Conservation (phyloP, 2,113 vertebrate species). For the Oreochromis aureus region DNA sequence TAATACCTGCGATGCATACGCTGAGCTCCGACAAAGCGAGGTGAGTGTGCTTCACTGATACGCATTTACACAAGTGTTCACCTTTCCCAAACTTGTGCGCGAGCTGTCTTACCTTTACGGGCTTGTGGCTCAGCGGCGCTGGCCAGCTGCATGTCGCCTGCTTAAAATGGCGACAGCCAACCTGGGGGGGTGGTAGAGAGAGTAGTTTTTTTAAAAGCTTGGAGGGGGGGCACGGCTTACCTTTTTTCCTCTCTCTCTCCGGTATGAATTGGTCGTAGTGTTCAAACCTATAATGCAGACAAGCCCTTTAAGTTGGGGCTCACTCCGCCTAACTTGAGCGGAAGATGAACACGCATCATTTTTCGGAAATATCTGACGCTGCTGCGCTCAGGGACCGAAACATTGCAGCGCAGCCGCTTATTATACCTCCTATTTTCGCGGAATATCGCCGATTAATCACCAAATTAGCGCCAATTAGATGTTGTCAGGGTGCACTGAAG, state of each 20-base stretch:
- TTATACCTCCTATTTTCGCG: not conserved
- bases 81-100: slow-evolving; percentile 56
- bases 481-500: not conserved
- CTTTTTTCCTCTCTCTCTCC: not conserved
- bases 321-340: slow-evolving; percentile 56
- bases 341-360: slow-evolving; percentile 54
- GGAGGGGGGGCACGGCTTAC: slow-evolving; percentile 27
- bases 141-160: slow-evolving; percentile 72
- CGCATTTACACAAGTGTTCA: not conserved
- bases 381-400: slow-evolving; percentile 17
- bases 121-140: slow-evolving; percentile 42
- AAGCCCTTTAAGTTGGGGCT: slow-evolving; percentile 47
- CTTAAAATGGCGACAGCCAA: slow-evolving; percentile 79
- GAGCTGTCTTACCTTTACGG: slow-evolving; percentile 51
- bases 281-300: not conserved
- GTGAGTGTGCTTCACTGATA: slow-evolving; percentile 59
- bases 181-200: not conserved
- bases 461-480: not conserved
- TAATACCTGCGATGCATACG: not conserved
- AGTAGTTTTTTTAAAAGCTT: not conserved
- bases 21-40: slow-evolving; percentile 41
- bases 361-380: slow-evolving; percentile 31
- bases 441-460: not conserved
- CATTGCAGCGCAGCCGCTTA: not conserved
- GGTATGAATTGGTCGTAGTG: slow-evolving; percentile 13